A percentile compares a stretch with the other conserved stretches of the same genome.
phyloP scores from a whole-genome alignment of 2,113 vertebrate genomes.

The Sterrhoptilus dennistouni region DNA sequence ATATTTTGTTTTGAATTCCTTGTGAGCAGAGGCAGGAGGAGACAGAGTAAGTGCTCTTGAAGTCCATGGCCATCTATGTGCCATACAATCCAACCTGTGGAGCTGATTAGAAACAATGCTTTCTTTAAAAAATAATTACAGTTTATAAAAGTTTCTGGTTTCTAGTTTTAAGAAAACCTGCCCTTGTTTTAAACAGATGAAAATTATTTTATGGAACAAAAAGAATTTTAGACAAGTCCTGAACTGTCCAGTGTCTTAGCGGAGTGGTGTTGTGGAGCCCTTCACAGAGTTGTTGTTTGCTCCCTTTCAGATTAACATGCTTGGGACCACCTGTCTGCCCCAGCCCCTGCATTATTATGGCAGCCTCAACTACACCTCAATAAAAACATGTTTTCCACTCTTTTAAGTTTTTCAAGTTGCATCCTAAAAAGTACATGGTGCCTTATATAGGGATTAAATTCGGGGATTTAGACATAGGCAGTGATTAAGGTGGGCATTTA shows the following conservation, averaged over 20 bases:
- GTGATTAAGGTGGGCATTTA: background rate
- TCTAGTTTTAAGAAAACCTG: background rate
- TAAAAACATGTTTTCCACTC: background rate
- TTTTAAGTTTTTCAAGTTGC: background rate
- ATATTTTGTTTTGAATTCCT: background rate
- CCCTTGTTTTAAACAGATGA: background rate
- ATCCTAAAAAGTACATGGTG: background rate
- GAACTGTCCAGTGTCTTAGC: background rate
- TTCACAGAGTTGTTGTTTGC: background rate
- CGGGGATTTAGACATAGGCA: background rate
- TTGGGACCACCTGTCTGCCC: background rate
- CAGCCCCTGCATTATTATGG: background rate
- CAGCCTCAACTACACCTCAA: background rate
- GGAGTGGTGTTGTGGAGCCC: background rate
- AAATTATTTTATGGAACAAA: background rate
- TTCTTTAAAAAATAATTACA: background rate
- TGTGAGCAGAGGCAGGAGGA: background rate
- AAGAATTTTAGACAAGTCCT: background rate
- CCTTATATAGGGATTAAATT: background rate
- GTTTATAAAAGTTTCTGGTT: background rate
- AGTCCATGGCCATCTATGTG: background rate
- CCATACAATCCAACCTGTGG: background rate
- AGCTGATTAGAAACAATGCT: background rate
- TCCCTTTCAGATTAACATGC: background rate
- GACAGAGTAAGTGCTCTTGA: background rate